These are phyloP conservation scores for Blastobasis lacticolella DNA, from an alignment of 2,888 invertebrate species.

Conservation along the genomic window DNA sequence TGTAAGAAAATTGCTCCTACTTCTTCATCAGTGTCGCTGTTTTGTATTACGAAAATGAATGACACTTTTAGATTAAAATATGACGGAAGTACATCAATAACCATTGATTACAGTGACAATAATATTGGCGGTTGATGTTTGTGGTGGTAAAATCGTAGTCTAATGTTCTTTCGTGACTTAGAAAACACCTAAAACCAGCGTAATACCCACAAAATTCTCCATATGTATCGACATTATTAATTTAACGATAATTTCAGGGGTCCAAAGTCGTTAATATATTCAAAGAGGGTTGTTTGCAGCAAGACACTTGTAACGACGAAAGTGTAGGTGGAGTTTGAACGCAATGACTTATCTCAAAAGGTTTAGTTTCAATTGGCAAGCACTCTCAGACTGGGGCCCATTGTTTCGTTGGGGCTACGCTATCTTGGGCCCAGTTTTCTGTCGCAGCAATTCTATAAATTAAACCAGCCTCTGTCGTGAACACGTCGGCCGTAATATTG, in stretches of 20 bases:
- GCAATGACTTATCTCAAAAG: slow-evolving; percentile 33
- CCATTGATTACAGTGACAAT: too few species aligned
- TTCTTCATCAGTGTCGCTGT: too few species aligned
- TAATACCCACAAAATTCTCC: neutral
- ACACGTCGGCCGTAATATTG: slow-evolving; percentile 20
- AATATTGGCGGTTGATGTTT: too few species aligned
- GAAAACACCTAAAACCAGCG: too few species aligned
- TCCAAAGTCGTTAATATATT: slow-evolving; percentile 1
- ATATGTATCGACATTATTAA: slow-evolving; percentile 2
- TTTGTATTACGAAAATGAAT: too few species aligned
- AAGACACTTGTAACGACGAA: neutral
- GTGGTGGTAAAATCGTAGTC: too few species aligned
- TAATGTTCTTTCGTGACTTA: too few species aligned
- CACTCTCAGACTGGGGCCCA: slow-evolving; percentile 18
- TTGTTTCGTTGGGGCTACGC: slow-evolving; percentile 27
- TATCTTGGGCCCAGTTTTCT: slow-evolving; percentile 31
- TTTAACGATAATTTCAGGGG: slow-evolving; percentile 7
- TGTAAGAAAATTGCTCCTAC: too few species aligned
- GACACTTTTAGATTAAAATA: too few species aligned
- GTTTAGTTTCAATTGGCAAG: slow-evolving; percentile 32
- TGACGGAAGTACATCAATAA: too few species aligned
- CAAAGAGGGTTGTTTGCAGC: neutral
- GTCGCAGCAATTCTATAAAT: slow-evolving; percentile 47
- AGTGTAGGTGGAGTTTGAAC: slow-evolving; percentile 24
- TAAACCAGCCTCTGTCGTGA: slow-evolving; percentile 31